A percentile compares a stretch with the other conserved stretches of the same genome.
These are phyloP conservation scores for Anguilla marmorata DNA, from an alignment of 2,797 vertebrate genomes.

Conservation along the genomic window DNA sequence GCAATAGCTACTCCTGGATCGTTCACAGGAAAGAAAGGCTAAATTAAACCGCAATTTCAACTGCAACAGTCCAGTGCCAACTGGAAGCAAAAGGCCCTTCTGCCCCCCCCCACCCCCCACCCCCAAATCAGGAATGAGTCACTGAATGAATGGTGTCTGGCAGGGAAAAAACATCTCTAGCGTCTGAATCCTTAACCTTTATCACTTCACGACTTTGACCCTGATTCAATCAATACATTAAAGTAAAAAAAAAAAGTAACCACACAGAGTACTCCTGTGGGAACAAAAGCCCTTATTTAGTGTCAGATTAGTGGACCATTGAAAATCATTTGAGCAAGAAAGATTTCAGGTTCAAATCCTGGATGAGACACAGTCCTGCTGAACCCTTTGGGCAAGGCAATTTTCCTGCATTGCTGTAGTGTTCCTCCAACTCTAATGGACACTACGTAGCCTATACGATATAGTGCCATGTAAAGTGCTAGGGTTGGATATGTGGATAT, in stretches of 20 bases:
- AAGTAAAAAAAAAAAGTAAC: background rate
- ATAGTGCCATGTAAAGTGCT: too few species aligned
- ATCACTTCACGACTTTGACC: background rate
- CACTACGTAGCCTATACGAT: too few species aligned
- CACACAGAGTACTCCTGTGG: background rate
- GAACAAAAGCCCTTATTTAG: background rate
- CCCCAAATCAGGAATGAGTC: background rate
- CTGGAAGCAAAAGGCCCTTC: background rate
- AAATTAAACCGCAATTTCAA: conserved; percentile 7
- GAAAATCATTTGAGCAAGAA: background rate
- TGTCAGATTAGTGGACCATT: background rate
- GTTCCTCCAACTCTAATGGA: too few species aligned
- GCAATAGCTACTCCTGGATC: conserved; percentile 1
- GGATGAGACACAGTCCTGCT: background rate
- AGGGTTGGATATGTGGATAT: background rate
- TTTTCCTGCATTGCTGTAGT: background rate
- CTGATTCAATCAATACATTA: background rate
- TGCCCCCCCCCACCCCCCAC: background rate
- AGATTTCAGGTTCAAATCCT: background rate
- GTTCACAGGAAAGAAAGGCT: conserved; percentile 9
- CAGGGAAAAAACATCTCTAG: background rate
- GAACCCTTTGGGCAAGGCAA: background rate
- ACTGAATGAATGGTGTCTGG: background rate
- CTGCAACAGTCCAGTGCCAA: background rate
- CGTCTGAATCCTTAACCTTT: background rate